phyloP scores from a whole-genome alignment of 1,140 invertebrate species.

The Drosophila obscura region DNA sequence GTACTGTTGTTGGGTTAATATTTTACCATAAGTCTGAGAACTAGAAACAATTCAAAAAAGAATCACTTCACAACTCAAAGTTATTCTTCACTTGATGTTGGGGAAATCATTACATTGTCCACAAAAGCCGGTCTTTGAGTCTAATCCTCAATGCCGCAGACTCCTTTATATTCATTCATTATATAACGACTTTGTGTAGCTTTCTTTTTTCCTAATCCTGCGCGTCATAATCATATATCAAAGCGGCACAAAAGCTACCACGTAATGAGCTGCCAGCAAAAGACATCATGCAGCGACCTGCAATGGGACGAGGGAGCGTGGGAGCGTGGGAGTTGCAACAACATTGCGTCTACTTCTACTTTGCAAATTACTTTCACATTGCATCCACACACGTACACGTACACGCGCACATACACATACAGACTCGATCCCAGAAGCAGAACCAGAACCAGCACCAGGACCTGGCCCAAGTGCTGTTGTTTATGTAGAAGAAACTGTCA shows the following conservation, averaged over 20 bases:
- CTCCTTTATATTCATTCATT: conserved; percentile 26
- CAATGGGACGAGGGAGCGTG: conserved; percentile 13
- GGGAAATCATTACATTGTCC: too few relatives aligned
- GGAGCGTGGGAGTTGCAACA: conserved; percentile 36
- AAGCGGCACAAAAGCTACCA: conserved; percentile 57
- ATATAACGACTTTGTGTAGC: background rate
- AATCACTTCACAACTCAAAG: too few relatives aligned
- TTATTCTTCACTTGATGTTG: too few relatives aligned
- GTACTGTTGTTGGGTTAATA: too few relatives aligned
- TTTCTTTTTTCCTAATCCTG: conserved; percentile 21
- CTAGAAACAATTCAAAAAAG: too few relatives aligned
- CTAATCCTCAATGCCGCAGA: too few relatives aligned
- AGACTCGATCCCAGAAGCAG: too few relatives aligned
- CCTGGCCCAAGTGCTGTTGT: conserved; percentile 21
- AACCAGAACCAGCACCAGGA: too few relatives aligned
- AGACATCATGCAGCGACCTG: conserved; percentile 50
- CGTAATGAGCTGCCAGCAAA: conserved; percentile 74
- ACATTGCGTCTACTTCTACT: conserved; percentile 56
- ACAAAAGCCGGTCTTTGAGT: too few relatives aligned
- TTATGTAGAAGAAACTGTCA: conserved; percentile 62
- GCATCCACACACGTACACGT: conserved; percentile 4
- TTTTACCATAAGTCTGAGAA: too few relatives aligned
- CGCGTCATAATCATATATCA: conserved; percentile 59
- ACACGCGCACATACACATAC: too few relatives aligned
- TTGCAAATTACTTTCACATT: conserved; percentile 80